phyloP scores from a whole-genome alignment of 1,140 invertebrate genomes.

The Battus philenor region DNA sequence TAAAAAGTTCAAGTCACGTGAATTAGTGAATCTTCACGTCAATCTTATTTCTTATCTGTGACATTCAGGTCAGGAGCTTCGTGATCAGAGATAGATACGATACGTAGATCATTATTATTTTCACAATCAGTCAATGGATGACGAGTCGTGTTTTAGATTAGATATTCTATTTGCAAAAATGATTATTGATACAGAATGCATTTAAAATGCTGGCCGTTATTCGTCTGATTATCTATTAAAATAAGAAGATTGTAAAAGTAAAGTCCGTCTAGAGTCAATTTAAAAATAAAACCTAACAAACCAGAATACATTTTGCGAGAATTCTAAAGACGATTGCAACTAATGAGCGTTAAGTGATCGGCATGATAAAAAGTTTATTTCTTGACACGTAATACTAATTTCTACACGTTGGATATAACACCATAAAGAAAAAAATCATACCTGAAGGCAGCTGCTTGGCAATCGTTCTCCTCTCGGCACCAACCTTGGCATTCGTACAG shows the following conservation, averaged over 20 bases:
- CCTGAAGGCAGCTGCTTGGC: conserved; percentile 92
- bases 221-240: background rate
- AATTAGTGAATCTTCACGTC: conserved; percentile 64
- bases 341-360: no score
- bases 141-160: conserved; percentile 59
- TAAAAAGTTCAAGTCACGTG: conserved; percentile 23
- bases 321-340: background rate
- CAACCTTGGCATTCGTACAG: conserved; percentile 96
- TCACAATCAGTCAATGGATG: conserved; percentile 62
- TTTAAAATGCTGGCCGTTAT: conserved; percentile 6
- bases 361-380: no score
- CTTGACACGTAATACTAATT: background rate
- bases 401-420: background rate
- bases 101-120: conserved; percentile 50
- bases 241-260: conserved; percentile 13
- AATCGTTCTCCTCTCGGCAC: conserved; percentile 94
- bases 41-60: conserved; percentile 56
- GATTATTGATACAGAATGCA: background rate
- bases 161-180: conserved; percentile 24
- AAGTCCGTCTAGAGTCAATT: conserved; percentile 10
- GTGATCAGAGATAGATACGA: conserved; percentile 52
- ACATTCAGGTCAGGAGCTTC: conserved; percentile 62
- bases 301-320: background rate
- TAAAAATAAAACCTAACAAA: conserved; percentile 1
- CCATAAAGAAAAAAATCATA: conserved; percentile 36